Conservation (phyloP, 2,113 vertebrate genomes). For the Apodemus sylvaticus region DNA sequence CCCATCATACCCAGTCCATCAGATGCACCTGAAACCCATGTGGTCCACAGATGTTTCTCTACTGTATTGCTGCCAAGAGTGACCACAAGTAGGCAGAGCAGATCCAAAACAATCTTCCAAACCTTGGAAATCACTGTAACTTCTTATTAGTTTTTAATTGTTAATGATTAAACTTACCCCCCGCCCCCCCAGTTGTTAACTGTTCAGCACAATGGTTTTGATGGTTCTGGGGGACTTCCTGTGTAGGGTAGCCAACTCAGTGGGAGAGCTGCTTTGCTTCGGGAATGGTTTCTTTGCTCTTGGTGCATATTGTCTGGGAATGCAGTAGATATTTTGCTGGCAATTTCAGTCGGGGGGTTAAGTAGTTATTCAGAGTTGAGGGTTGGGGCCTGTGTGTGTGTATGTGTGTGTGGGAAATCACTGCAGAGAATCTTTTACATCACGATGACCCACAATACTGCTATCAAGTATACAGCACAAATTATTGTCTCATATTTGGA, state of each 20-base stretch:
- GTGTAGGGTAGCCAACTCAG: background rate
- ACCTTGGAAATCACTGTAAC: background rate
- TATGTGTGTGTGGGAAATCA: background rate
- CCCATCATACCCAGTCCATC: background rate
- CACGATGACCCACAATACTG: background rate
- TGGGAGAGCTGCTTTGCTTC: background rate
- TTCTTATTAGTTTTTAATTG: background rate
- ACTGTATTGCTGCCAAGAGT: background rate
- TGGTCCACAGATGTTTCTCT: background rate
- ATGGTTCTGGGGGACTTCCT: background rate
- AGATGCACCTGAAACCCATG: background rate
- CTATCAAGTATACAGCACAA: background rate
- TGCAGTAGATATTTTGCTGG: background rate
- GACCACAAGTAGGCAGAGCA: background rate
- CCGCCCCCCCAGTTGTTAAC: background rate
- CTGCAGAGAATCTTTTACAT: background rate
- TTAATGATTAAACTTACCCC: background rate
- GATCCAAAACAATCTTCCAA: background rate
- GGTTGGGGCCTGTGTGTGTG: rapidly evolving
- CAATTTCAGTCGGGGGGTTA: background rate
- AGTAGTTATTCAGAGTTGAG: background rate
- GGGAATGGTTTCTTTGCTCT: background rate
- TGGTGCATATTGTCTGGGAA: background rate
- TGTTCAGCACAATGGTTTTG: background rate
- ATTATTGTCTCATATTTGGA: constrained; percentile 45